Percentiles rank a stretch among this genome's conserved stretches.
phyloP scores from a whole-genome alignment of 2,113 vertebrate genomes.

The Suncus etruscus region DNA sequence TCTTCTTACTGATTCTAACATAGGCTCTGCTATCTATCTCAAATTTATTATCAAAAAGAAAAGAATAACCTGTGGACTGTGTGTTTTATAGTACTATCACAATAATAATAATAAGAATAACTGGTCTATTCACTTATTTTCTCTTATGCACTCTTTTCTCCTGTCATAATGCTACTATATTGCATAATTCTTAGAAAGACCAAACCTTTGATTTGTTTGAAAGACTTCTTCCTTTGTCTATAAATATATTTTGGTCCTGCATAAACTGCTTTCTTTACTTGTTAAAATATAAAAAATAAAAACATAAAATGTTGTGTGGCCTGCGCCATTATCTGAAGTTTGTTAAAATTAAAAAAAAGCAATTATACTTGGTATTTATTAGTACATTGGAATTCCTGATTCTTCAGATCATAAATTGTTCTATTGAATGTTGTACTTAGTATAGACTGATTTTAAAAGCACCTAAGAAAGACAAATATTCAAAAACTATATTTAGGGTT shows the following conservation, averaged over 20 bases:
- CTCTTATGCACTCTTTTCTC: not conserved
- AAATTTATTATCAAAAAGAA: not conserved
- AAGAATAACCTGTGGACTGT: not conserved
- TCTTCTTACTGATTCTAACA: not conserved
- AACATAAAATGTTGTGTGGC: not conserved
- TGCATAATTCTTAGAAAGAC: not conserved
- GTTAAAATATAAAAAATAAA: not conserved
- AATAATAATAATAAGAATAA: not conserved
- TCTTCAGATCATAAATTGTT: not conserved
- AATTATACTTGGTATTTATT: not conserved
- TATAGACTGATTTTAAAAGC: not conserved
- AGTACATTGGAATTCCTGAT: too few relatives aligned
- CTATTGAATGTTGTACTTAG: not conserved
- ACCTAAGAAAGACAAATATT: not conserved
- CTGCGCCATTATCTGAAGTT: not conserved
- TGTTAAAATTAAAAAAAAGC: constrained; percentile 6
- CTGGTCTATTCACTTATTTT: not conserved
- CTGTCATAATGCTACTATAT: not conserved
- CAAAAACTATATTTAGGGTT: not conserved
- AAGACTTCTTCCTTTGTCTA: not conserved
- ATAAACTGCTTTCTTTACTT: not conserved
- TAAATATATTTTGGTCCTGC: not conserved
- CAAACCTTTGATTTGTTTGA: not conserved
- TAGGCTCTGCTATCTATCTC: too few relatives aligned
- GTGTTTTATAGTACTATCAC: not conserved